Evolutionary conservation across 2,888 invertebrate genomes (phyloP).

Genomic region (Xanthorhoe spadicearia): DNA sequence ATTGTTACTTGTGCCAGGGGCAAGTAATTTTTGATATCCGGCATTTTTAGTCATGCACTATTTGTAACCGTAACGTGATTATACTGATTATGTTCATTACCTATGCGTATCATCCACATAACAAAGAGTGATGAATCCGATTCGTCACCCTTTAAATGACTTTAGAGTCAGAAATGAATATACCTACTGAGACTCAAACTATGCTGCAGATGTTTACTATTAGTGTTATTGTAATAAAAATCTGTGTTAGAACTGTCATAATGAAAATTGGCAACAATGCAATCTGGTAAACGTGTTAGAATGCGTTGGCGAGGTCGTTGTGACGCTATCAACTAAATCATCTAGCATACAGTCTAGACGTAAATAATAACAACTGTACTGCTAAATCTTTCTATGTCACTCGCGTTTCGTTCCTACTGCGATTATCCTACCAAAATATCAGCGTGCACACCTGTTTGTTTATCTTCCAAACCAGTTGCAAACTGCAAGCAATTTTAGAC

Average conservation of each 20-base stretch:
- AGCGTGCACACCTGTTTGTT: constrained; percentile 60
- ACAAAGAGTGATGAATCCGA: constrained; percentile 42
- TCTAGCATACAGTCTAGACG: constrained; percentile 56
- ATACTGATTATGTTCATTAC: constrained; percentile 36
- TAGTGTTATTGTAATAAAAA: constrained; percentile 25
- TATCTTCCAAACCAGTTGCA: constrained; percentile 72
- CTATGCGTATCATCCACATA: constrained; percentile 36
- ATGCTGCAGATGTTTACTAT: constrained; percentile 27
- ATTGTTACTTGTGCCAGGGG: constrained; percentile 51
- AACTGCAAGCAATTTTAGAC: constrained; percentile 66
- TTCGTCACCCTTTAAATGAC: constrained; percentile 36
- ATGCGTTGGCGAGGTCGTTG: constrained; percentile 54
- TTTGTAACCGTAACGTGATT: constrained; percentile 45
- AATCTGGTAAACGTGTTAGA: constrained; percentile 53
- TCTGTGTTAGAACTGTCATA: constrained; percentile 35
- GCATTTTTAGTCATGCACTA: constrained; percentile 60
- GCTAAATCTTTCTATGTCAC: constrained; percentile 51
- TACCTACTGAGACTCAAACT: not conserved
- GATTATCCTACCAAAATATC: constrained; percentile 58
- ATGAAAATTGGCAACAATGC: constrained; percentile 42
- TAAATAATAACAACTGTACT: constrained; percentile 52
- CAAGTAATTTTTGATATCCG: constrained; percentile 57
- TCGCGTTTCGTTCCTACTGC: constrained; percentile 45
- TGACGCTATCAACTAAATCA: constrained; percentile 48
- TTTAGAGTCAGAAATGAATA: constrained; percentile 6